Conservation (phyloP, 2,888 invertebrate genomes). For the Isotomurus palustris region DNA sequence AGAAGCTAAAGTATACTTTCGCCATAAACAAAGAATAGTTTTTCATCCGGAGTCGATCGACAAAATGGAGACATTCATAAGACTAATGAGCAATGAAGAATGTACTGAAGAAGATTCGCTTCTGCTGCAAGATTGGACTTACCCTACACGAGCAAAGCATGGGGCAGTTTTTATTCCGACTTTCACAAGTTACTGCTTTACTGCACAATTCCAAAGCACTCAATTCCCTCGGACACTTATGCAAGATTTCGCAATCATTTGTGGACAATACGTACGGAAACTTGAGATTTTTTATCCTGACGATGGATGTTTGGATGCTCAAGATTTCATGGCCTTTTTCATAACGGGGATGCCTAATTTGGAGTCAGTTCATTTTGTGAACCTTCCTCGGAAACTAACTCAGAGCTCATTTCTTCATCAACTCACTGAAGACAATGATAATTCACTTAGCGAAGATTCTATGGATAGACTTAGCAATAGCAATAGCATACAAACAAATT, state of each 20-base stretch:
- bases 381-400: constrained; percentile 32
- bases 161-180: constrained; percentile 16
- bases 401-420: constrained; percentile 25
- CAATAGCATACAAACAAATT: constrained; percentile 1
- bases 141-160: too few relatives aligned
- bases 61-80: constrained; percentile 35
- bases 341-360: constrained; percentile 36
- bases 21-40: constrained; percentile 29
- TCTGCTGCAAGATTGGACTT: neutral
- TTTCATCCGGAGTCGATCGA: constrained; percentile 34
- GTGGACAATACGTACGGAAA: constrained; percentile 34
- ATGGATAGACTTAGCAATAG: constrained; percentile 4
- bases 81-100: constrained; percentile 26
- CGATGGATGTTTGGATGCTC: constrained; percentile 24
- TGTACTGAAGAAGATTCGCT: too few relatives aligned
- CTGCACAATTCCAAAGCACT: constrained; percentile 34
- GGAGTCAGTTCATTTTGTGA: constrained; percentile 37
- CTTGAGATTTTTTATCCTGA: constrained; percentile 38
- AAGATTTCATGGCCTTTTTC: constrained; percentile 31
- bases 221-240: constrained; percentile 30
- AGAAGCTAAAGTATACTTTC: constrained; percentile 27
- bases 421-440: neutral
- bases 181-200: constrained; percentile 32
- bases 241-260: constrained; percentile 20
- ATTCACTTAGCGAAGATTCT: neutral